Conservation (phyloP, 1,140 invertebrate species). For the Harpegnathos saltator region DNA sequence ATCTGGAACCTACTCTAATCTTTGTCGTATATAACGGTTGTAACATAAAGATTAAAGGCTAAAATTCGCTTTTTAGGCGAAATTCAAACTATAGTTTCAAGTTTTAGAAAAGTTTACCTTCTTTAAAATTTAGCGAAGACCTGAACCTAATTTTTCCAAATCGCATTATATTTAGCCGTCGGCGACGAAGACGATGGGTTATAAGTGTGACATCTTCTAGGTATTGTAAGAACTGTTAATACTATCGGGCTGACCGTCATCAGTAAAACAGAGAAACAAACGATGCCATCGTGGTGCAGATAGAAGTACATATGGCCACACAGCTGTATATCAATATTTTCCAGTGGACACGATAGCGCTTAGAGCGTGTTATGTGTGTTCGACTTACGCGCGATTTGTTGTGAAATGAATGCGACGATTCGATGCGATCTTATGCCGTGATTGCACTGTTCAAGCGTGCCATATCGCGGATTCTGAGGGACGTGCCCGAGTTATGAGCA, state of each 20-base stretch:
- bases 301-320: not conserved
- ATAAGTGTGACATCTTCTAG: too few relatives aligned
- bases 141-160: too few relatives aligned
- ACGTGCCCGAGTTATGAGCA: constrained; percentile 66
- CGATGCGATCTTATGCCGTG: constrained; percentile 35
- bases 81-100: too few relatives aligned
- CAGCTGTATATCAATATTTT: constrained; percentile 10
- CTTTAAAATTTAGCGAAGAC: too few relatives aligned
- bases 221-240: too few relatives aligned
- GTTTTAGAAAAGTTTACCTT: too few relatives aligned
- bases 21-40: not conserved
- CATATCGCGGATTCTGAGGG: not conserved
- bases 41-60: constrained; percentile 73
- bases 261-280: constrained; percentile 11
- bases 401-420: not conserved
- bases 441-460: constrained; percentile 34
- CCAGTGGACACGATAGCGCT: not conserved
- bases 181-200: too few relatives aligned
- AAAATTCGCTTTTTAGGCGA: too few relatives aligned
- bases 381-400: not conserved
- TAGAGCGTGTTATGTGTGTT: constrained; percentile 22
- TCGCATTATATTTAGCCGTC: too few relatives aligned
- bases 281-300: not conserved
- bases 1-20: constrained; percentile 11
- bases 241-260: not conserved